These are phyloP conservation scores for Poecile atricapillus DNA, from an alignment of 2,113 vertebrate genomes.

Conservation along the genomic window DNA sequence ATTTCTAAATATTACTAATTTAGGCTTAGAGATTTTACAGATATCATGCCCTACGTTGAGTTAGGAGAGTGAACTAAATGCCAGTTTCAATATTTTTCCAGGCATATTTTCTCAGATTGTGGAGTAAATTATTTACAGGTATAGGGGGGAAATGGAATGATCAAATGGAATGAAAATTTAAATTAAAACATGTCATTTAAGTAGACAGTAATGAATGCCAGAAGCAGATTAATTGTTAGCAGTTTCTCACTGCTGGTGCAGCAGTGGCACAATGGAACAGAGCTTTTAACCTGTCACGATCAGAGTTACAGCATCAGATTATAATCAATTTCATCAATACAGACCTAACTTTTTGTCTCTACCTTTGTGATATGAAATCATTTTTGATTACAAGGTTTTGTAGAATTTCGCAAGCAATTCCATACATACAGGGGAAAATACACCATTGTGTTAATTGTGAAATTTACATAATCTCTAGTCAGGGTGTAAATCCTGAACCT, in stretches of 20 bases:
- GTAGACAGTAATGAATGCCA: conserved; percentile 15
- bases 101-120: not conserved
- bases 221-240: not conserved
- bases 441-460: not conserved
- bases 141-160: not conserved
- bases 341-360: not conserved
- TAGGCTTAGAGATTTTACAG: not conserved
- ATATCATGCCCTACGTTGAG: not conserved
- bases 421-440: not conserved
- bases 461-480: not conserved
- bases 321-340: not conserved
- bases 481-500: not conserved
- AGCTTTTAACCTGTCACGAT: conserved; percentile 27
- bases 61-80: not conserved
- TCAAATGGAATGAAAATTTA: not conserved
- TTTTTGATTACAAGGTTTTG: not conserved
- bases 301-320: not conserved
- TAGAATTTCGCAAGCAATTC: not conserved
- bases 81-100: not conserved
- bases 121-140: not conserved
- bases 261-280: not conserved
- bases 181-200: not conserved
- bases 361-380: not conserved
- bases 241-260: not conserved
- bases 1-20: not conserved